Conservation (phyloP, 2,113 vertebrate species). For the Poeciliopsis prolifica region DNA sequence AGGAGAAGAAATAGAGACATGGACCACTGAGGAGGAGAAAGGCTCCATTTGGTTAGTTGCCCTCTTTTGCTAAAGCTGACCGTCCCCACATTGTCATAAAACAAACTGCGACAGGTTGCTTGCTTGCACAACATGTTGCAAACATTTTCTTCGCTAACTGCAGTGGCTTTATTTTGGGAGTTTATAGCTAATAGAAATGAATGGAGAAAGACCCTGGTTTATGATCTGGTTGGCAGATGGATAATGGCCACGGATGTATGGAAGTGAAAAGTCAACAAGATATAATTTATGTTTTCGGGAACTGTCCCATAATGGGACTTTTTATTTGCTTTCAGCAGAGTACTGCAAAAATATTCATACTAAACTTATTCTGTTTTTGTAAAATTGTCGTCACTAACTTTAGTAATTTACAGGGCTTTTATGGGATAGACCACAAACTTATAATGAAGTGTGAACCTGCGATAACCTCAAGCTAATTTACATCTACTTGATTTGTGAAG, state of each 20-base stretch:
- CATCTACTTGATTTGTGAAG: no score
- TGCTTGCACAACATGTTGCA: conserved; percentile 55
- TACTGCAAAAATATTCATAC: conserved; percentile 35
- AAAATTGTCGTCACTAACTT: neutral
- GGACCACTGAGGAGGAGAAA: conserved; percentile 40
- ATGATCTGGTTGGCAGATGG: conserved; percentile 60
- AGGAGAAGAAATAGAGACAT: conserved; percentile 38
- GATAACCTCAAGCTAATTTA: no score
- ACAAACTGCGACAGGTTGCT: conserved; percentile 49
- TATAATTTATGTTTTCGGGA: conserved; percentile 43
- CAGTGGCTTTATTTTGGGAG: conserved; percentile 37
- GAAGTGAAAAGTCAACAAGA: conserved; percentile 25
- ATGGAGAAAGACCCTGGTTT: conserved; percentile 36
- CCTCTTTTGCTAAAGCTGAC: conserved; percentile 54
- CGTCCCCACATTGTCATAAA: conserved; percentile 61
- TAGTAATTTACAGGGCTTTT: neutral
- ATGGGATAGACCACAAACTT: neutral
- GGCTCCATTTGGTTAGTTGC: conserved; percentile 62
- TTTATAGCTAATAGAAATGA: conserved; percentile 43
- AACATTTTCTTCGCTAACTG: conserved; percentile 52
- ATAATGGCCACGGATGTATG: conserved; percentile 36
- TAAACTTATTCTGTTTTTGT: neutral
- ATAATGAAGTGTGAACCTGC: no score
- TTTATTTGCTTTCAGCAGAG: conserved; percentile 29
- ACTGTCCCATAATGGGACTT: conserved; percentile 44